phyloP scores from a whole-genome alignment of 2,888 invertebrate genomes.

The Megastigmus dorsalis region DNA sequence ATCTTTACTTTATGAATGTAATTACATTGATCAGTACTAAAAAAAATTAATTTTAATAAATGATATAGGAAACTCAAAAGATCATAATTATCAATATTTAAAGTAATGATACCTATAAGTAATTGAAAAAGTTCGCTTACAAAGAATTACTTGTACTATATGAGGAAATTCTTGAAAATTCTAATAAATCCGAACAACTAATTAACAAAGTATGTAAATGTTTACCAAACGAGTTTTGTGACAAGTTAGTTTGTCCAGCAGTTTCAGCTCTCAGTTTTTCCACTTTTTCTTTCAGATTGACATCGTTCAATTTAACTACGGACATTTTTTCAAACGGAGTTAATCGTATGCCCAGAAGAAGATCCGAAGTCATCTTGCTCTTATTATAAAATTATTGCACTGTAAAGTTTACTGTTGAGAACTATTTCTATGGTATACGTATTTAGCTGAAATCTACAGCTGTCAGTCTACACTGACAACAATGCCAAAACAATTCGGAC shows the following conservation, averaged over 20 bases:
- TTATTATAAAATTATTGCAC: too few species aligned
- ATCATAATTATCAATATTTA: neutral
- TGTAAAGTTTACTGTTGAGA: too few species aligned
- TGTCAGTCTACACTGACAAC: too few species aligned
- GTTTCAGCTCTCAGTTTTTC: slow-evolving; percentile 78
- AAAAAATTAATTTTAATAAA: neutral
- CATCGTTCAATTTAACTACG: slow-evolving; percentile 78
- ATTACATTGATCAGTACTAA: neutral
- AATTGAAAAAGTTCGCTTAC: too few species aligned
- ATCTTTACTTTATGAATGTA: too few species aligned
- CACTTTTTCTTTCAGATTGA: slow-evolving; percentile 79
- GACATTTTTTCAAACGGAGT: slow-evolving; percentile 75
- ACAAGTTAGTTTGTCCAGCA: slow-evolving; percentile 77
- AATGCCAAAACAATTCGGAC: too few species aligned
- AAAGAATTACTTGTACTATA: too few species aligned
- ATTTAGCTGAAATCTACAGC: too few species aligned
- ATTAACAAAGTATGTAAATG: too few species aligned
- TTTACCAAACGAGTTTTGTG: slow-evolving; percentile 78
- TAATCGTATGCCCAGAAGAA: slow-evolving; percentile 76
- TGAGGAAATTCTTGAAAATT: too few species aligned
- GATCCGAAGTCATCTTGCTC: slow-evolving; percentile 60
- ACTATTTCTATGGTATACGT: too few species aligned
- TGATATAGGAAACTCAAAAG: neutral
- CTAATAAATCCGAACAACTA: too few species aligned
- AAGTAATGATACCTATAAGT: slow-evolving; percentile 24